These are phyloP conservation scores for Agrilus biguttatus DNA, from an alignment of 2,888 invertebrate genomes.

Conservation along the genomic window DNA sequence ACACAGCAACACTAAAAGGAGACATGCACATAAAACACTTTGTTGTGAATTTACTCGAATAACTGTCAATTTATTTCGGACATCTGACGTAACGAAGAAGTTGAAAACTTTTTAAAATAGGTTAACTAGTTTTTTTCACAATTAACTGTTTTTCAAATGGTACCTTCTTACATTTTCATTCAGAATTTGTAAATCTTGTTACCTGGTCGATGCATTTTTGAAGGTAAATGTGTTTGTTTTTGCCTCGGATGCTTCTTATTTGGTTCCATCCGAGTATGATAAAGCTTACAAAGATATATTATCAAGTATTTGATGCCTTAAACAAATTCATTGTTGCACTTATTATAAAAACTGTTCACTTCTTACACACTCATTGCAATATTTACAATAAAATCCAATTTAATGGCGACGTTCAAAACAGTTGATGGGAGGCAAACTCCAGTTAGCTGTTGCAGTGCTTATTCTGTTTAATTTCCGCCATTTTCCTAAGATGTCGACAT, in stretches of 20 bases:
- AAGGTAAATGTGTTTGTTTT: constrained; percentile 28
- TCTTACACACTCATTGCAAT: constrained; percentile 22
- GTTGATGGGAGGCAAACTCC: constrained; percentile 33
- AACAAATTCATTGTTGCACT: constrained; percentile 11
- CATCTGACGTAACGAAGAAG: constrained; percentile 25
- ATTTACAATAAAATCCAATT: constrained; percentile 27
- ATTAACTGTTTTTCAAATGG: background rate
- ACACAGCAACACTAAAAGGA: no score
- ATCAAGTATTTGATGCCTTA: constrained; percentile 9
- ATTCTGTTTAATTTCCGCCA: constrained; percentile 10
- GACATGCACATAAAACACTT: background rate
- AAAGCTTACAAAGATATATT: constrained; percentile 10
- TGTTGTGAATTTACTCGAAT: constrained; percentile 9
- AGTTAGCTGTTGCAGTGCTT: constrained; percentile 23
- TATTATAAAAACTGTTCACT: constrained; percentile 14
- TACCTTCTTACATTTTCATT: background rate
- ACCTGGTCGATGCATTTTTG: constrained; percentile 26
- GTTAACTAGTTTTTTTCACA: constrained; percentile 4
- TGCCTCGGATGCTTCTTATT: constrained; percentile 21
- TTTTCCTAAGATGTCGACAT: background rate
- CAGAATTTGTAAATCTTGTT: constrained; percentile 14
- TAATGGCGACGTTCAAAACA: constrained; percentile 33
- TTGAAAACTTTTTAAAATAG: constrained; percentile 14
- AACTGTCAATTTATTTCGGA: constrained; percentile 31
- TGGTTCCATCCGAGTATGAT: constrained; percentile 21